Evolutionary conservation across 2,888 invertebrate genomes (phyloP).

Genomic region (Hofmannophila pseudospretella): DNA sequence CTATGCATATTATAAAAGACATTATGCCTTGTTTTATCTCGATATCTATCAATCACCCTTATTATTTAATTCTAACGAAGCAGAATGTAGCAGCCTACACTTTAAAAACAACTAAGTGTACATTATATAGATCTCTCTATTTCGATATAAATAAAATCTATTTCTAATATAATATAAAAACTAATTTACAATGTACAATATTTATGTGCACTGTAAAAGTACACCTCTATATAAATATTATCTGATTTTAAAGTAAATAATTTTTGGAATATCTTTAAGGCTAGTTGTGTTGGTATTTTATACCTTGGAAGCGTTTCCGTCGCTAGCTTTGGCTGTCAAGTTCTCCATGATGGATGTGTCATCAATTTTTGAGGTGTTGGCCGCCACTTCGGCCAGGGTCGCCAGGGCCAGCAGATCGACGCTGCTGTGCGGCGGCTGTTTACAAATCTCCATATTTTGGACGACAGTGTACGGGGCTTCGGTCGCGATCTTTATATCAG

Average conservation of each 20-base stretch:
- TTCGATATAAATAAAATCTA: conserved; percentile 67
- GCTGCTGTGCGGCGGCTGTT: conserved; percentile 34
- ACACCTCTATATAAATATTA: conserved; percentile 74
- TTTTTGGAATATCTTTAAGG: conserved; percentile 74
- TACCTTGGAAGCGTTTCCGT: conserved; percentile 63
- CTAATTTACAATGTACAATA: conserved; percentile 71
- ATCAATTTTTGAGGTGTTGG: conserved; percentile 70
- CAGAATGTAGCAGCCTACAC: conserved; percentile 59
- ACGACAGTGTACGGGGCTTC: conserved; percentile 54
- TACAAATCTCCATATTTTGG: conserved; percentile 47
- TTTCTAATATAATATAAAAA: conserved; percentile 39
- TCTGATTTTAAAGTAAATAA: conserved; percentile 74
- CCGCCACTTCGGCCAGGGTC: conserved; percentile 82
- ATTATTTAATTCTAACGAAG: conserved; percentile 52
- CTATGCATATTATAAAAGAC: conserved; percentile 26
- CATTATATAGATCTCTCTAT: conserved; percentile 44
- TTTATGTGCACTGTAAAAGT: conserved; percentile 71
- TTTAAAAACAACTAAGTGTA: conserved; percentile 30
- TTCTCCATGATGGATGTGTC: conserved; percentile 31
- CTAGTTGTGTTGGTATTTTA: conserved; percentile 58
- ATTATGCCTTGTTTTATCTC: conserved; percentile 65
- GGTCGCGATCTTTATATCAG: conserved; percentile 59
- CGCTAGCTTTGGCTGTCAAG: conserved; percentile 46
- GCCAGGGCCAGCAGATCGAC: conserved; percentile 76
- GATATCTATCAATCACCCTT: conserved; percentile 53